phyloP scores from a whole-genome alignment of 2,888 invertebrate genomes.

The Drosophila maculinotata region DNA sequence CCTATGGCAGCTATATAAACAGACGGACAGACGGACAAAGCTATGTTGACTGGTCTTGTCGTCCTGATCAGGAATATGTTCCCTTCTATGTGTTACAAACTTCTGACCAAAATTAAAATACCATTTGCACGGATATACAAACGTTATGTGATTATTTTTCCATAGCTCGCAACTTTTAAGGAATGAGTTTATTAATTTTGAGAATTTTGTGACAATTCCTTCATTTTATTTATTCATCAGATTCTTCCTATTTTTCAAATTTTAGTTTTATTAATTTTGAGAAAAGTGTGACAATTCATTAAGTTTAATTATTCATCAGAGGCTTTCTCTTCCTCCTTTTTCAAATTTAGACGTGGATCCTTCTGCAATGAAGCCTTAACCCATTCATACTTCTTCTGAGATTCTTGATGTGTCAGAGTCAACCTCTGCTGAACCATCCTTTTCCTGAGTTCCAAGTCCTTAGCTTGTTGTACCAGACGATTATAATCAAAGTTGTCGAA shows the following conservation, averaged over 20 bases:
- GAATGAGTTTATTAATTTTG: no score
- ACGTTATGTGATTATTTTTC: no score
- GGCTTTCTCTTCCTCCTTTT: constrained; percentile 28
- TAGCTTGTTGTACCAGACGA: constrained; percentile 80
- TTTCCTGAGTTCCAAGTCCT: constrained; percentile 82
- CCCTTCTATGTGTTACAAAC: no score
- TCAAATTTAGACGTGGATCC: constrained; percentile 80
- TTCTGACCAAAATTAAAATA: no score
- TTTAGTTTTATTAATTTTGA: background rate
- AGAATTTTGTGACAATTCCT: no score
- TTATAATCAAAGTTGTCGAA: constrained; percentile 83
- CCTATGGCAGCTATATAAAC: no score
- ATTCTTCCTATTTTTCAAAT: background rate
- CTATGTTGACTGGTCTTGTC: no score
- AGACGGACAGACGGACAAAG: no score
- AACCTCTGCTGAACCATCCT: constrained; percentile 84
- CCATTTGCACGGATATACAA: no score
- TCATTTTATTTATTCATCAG: no score
- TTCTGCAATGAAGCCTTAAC: constrained; percentile 80
- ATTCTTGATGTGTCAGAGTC: constrained; percentile 83
- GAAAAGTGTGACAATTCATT: background rate
- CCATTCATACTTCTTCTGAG: constrained; percentile 83
- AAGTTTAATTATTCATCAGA: constrained; percentile 28
- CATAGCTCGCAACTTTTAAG: no score
- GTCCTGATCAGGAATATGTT: no score